Base-by-base conservation (phyloP, 1,140 invertebrate species). In the Oreohelix idahoensis region DNA sequence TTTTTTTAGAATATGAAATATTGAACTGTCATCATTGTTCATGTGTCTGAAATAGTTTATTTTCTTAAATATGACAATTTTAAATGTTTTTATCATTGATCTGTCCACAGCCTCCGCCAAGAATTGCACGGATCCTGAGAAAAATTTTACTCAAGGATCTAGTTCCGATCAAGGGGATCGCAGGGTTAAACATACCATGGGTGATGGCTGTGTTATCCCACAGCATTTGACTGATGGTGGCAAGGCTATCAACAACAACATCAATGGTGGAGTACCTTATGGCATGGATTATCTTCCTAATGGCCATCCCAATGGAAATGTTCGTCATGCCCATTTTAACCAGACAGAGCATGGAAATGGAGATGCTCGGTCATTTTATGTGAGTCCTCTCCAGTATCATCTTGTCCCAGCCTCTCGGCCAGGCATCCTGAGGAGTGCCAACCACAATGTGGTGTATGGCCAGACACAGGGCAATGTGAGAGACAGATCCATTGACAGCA, bases 401-500 rank as follows among this genome's bases (percentile, higher is more conserved):
- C 71, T 74, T 74, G 38, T 49, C 23, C 38, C 71, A 8, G 8
- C 71, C 8, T 39, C 71, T 5, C 71, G 23, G 23, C 71, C 23
- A 26, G 71, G 38, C 71, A 74, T 39, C 4, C 38, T 74, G 26
- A 39, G 42, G 39, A 26, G 32, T 42, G 38, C 20, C 71, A 74
- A 74, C 38, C 38, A 39, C 36, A 74, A 49, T 49, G 71, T 42
- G 23, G 38, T 42, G 0, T 39, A 26, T 42, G 71, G 71, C 2
- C 38, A 42, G 38, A 42, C 17, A 11, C 38, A 26, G 13, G 42
- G 42, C 36, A 74, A 49, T 39, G 38, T 39, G 38, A 36, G 32
- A 35, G 71, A 74, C 29, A 39, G 63, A 66, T 66, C 63, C 63
- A 39, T 75, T 15, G 80, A 82, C 80, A 82, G 80, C 32, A 82